A percentile compares a stretch with the other conserved stretches of the same genome.
Conservation (phyloP, 2,113 vertebrate genomes). For the Nycticorax nycticorax region DNA sequence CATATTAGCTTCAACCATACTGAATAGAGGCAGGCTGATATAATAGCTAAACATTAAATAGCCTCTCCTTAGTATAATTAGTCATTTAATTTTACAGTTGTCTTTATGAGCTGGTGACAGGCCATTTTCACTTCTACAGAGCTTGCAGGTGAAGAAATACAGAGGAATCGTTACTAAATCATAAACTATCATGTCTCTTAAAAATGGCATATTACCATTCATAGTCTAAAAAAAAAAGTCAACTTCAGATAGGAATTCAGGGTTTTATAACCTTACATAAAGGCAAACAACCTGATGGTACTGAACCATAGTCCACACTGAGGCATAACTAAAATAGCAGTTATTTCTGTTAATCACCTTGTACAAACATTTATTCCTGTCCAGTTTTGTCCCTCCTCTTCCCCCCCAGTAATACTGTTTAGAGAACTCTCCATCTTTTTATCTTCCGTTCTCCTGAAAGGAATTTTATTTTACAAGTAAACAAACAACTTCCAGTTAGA, state of each 20-base stretch:
- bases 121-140: neutral
- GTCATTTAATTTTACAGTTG: neutral
- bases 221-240: neutral
- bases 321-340: neutral
- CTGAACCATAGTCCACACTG: neutral
- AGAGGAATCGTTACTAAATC: neutral
- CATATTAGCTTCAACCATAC: neutral
- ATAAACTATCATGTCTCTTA: neutral
- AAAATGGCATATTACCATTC: neutral
- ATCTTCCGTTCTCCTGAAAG: neutral
- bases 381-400: neutral
- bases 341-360: neutral
- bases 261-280: neutral
- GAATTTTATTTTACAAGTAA: neutral
- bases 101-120: neutral
- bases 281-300: neutral
- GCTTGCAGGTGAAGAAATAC: neutral
- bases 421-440: neutral
- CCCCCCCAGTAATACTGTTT: neutral
- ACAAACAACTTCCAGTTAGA: neutral
- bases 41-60: neutral
- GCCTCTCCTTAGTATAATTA: neutral
- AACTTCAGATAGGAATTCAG: neutral
- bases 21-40: neutral
- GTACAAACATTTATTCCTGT: neutral